Evolutionary conservation across 2,797 vertebrate genomes (phyloP), one percentile per base, ranked within the genome.

Genomic region (Syngnathus rostellatus): DNA sequence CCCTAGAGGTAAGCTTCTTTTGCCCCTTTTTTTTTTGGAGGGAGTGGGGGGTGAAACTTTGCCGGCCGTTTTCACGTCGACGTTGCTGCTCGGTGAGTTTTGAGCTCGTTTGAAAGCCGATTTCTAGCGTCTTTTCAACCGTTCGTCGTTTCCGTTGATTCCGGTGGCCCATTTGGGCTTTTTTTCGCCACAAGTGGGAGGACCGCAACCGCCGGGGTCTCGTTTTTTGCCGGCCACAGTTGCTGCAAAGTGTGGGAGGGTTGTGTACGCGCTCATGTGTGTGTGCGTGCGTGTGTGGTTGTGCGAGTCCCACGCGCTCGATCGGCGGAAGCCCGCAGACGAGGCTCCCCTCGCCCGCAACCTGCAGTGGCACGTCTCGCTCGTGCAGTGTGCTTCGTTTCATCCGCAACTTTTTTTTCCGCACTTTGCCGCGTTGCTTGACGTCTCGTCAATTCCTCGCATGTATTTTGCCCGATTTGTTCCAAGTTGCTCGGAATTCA

Each of bases 101-200:
- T 39, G 16, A 5, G 8, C 3, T 62, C 1, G 3, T 41, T 62
- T n/a, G 1, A 55, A 10, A 0, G 41, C 66, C 75, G 72, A 59
- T 54, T 23, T 53, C 2, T 8, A n/a, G 41, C 46, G 67, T 68
- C 50, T 73, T 55, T 16, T 5, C 64, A 16, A 6, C 38, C 14
- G 7, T 16, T 55, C 23, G 53, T 21, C 21, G 21, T 25, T 54
- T 54, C 53, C 53, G 53, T 8, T 6, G 16, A 16, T 14, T 57
- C 54, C 54, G 54, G 25, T 16, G 54, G 12, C 23, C 54, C 14
- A 37, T 57, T 31, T 8, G 6, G 54, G 54, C 48, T 19, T 62
- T 51, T 51, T 51, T 51, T 16, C 25, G 55, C 55, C 31, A 37
- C 84, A 86, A 86, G 86, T 87, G 86, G 8, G 17, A 37, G 31